phyloP scores from a whole-genome alignment of 2,888 invertebrate species.

The Carabus problematicus region DNA sequence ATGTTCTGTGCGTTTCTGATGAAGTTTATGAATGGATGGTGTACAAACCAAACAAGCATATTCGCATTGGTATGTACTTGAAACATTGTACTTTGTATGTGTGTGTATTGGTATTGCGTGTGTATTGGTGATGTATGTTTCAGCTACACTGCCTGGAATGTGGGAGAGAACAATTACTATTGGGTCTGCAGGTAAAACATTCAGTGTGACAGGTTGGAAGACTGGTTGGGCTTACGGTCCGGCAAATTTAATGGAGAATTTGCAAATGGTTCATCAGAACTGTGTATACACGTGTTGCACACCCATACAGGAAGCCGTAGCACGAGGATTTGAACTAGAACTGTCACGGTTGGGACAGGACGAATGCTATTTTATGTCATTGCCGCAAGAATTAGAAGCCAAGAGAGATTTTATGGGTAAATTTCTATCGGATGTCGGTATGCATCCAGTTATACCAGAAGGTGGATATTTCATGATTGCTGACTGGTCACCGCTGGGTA shows the following conservation, averaged over 20 bases:
- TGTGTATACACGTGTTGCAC: slow-evolving; percentile 91
- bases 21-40: slow-evolving; percentile 99
- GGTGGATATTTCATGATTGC: slow-evolving; percentile 98
- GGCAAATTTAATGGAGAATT: slow-evolving; percentile 75
- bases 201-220: slow-evolving; percentile 98
- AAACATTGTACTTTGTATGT: background rate
- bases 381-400: slow-evolving; percentile 75
- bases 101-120: too few species aligned
- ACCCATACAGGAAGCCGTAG: slow-evolving; percentile 91
- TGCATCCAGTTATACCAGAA: slow-evolving; percentile 91
- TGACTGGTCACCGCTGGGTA: slow-evolving; percentile 83
- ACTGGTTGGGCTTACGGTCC: slow-evolving; percentile 97
- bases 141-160: slow-evolving; percentile 93
- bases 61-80: slow-evolving; percentile 79
- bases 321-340: slow-evolving; percentile 88
- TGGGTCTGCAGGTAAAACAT: slow-evolving; percentile 97
- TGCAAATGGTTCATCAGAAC: slow-evolving; percentile 93
- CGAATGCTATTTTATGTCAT: slow-evolving; percentile 83
- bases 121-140: slow-evolving; percentile 35
- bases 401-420: slow-evolving; percentile 84
- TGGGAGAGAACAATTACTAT: slow-evolving; percentile 97
- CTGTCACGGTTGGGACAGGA: slow-evolving; percentile 70
- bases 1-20: slow-evolving; percentile 91
- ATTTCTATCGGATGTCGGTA: slow-evolving; percentile 78
- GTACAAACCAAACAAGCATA: slow-evolving; percentile 81